A percentile compares a stretch with the other conserved stretches of the same genome.
Evolutionary conservation across 2,113 vertebrate species (phyloP).

Genomic region (Rhynchopsitta pachyrhyncha): DNA sequence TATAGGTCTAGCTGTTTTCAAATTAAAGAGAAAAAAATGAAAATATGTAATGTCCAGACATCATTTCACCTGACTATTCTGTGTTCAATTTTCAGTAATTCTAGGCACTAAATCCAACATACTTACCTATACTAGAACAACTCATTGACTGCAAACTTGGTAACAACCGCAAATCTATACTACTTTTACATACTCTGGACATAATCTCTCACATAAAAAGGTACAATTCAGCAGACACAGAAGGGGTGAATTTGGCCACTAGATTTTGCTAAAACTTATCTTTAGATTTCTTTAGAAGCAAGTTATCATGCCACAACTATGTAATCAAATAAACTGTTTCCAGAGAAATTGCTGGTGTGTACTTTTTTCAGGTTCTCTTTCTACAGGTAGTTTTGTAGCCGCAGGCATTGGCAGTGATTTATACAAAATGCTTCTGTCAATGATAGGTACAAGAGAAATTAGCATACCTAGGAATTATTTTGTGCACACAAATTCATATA

Average conservation of each 20-base stretch:
- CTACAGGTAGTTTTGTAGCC: neutral
- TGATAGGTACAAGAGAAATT: neutral
- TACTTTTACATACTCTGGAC: neutral
- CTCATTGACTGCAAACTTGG: neutral
- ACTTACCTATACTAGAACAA: neutral
- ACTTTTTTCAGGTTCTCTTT: neutral
- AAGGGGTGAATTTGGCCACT: neutral
- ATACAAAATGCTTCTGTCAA: neutral
- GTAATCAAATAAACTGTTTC: neutral
- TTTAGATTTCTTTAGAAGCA: neutral
- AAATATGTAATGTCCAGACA: neutral
- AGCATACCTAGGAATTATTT: neutral
- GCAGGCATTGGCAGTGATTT: neutral
- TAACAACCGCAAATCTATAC: neutral
- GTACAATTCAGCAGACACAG: neutral
- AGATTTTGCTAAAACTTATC: neutral
- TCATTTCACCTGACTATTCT: neutral
- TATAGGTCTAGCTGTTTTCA: neutral
- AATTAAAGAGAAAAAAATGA: neutral
- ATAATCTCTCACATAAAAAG: neutral
- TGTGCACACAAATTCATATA: neutral
- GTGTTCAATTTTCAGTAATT: neutral
- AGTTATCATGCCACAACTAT: neutral
- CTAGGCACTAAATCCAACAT: neutral
- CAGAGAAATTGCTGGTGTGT: neutral